phyloP scores from a whole-genome alignment of 2,797 vertebrate genomes.

The Pseudochaenichthys georgianus region DNA sequence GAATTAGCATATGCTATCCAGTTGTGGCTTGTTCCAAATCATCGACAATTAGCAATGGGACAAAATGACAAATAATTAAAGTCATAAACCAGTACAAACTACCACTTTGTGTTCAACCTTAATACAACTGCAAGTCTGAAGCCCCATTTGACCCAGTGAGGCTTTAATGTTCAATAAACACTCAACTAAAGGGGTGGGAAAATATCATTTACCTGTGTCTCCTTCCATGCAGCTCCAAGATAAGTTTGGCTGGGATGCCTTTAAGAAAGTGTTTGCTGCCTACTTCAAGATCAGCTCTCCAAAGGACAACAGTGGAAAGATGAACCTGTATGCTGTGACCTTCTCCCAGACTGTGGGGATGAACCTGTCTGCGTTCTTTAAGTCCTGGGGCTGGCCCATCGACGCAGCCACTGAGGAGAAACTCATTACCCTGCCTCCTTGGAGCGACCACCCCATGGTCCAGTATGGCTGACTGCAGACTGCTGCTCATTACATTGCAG shows the following conservation, averaged over 20 bases:
- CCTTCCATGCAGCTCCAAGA: constrained; percentile 84
- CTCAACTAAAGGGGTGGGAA: no score
- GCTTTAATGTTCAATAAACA: no score
- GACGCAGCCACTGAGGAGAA: constrained; percentile 75
- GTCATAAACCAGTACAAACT: no score
- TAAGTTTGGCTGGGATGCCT: constrained; percentile 87
- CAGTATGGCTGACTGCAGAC: constrained; percentile 41
- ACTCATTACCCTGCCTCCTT: constrained; percentile 81
- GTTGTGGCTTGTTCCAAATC: no score
- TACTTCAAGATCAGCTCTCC: constrained; percentile 72
- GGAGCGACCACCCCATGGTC: constrained; percentile 87
- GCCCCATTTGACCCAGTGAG: no score
- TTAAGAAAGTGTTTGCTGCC: constrained; percentile 83
- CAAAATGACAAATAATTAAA: no score
- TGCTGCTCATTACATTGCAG: neutral
- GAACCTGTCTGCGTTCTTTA: constrained; percentile 87
- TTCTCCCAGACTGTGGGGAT: constrained; percentile 85
- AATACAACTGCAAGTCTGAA: neutral
- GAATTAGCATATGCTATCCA: no score
- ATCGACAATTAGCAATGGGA: no score
- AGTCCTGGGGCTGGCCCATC: constrained; percentile 90
- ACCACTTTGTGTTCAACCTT: neutral
- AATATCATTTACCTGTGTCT: neutral
- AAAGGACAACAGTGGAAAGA: constrained; percentile 81
- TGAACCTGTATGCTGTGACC: constrained; percentile 87